Evolutionary conservation across 2,797 vertebrate species (phyloP).

Genomic region (Pitangus sulphuratus): DNA sequence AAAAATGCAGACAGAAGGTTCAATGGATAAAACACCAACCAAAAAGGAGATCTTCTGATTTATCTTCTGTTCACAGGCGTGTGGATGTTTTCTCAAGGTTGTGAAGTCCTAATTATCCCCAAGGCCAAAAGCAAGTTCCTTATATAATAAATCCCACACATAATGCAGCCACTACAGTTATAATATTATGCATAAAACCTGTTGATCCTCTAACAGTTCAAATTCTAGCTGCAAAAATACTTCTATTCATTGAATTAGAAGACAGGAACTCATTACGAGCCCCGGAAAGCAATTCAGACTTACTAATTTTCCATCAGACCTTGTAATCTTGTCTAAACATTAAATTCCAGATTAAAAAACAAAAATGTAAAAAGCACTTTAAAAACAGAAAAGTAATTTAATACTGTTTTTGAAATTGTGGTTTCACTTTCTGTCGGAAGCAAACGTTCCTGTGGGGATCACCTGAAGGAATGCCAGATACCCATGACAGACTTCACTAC

Average conservation of each 20-base stretch:
- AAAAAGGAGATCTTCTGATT: background rate
- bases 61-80: fast-evolving
- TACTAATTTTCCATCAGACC: background rate
- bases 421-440: constrained; percentile 15
- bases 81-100: background rate
- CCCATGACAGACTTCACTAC: background rate
- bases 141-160: background rate
- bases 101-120: background rate
- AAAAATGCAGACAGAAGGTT: background rate
- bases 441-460: background rate
- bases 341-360: background rate
- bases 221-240: background rate
- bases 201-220: background rate
- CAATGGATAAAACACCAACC: background rate
- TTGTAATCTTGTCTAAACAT: background rate
- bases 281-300: background rate
- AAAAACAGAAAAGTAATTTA: background rate
- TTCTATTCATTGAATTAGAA: background rate
- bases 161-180: background rate
- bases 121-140: background rate
- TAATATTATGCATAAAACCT: background rate
- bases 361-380: background rate
- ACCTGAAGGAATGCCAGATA: constrained; percentile 28
- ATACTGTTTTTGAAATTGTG: background rate
- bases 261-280: background rate